Base-by-base conservation (phyloP, 1,140 invertebrate genomes). In the Carcinoscorpius rotundicauda region DNA sequence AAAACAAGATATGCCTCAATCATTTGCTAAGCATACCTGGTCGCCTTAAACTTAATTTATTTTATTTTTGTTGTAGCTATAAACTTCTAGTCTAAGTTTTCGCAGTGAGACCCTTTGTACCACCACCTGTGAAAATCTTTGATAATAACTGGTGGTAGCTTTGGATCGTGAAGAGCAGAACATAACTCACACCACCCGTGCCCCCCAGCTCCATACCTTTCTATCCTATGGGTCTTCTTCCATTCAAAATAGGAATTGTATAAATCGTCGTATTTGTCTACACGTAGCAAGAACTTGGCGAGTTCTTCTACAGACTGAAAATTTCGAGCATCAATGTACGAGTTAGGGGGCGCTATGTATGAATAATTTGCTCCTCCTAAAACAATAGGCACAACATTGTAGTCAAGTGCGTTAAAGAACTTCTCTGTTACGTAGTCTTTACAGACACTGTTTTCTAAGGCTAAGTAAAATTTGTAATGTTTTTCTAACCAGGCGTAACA, bases 361-460 rank as follows among this genome's bases (percentile, higher is more conserved):
- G 60, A 61, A 62, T 75, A 75, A 51, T 71, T 64, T 4, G 65
- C 69, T n/a, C 71, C 66, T 3, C 70, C 72, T 48, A 66, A 69
- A 8, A 72, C 71, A 2, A 72, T 63, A 3, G 71, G 71, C 5
- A 72, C 55, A 8, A 65, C 55, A 52, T 63, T 58, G 49, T 65
- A 63, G 1, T 61, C 51, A 8, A 63, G 50, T 49, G 50, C 51
- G 51, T 68, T 65, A 9, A 63, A 68, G 5, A 68, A 61, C 52
- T 77, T 77, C 63, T 77, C 76, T 2, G 76, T 77, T 6, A 77
- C 66, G 63, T 77, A 77, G 52, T 78, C 76, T 49, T 69, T 64
- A 67, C 77, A 79, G 3, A 75, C 58, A 10, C 72, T 70, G 64
- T 76, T 78, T 63, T 77, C 76, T 62, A 77, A 76, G 6, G 75